Conservation (phyloP, 2,888 invertebrate species). For the Rhaphigaster nebulosa region DNA sequence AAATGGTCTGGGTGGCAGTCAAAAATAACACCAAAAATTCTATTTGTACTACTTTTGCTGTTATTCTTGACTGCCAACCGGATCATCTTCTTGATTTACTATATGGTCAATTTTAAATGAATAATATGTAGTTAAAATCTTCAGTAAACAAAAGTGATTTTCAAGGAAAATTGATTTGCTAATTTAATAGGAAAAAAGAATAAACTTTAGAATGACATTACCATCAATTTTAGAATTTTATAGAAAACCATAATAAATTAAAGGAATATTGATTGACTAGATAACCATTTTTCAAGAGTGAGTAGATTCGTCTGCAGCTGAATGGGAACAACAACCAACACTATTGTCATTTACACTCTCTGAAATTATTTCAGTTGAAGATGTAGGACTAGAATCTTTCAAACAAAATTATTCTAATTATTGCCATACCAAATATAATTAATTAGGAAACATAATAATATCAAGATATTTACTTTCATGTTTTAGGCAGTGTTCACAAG, state of each 20-base stretch:
- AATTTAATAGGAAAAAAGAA: background rate
- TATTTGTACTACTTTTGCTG: too few relatives aligned
- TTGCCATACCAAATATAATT: background rate
- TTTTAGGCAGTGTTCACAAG: constrained; percentile 59
- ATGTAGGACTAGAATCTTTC: constrained; percentile 40
- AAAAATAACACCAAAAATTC: too few relatives aligned
- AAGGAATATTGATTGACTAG: background rate
- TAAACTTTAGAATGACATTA: background rate
- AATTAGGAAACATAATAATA: background rate
- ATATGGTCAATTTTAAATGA: too few relatives aligned
- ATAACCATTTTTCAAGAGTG: background rate
- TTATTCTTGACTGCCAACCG: too few relatives aligned
- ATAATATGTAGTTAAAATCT: background rate
- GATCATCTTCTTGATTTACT: too few relatives aligned
- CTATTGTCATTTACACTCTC: constrained; percentile 51
- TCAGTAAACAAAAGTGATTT: background rate
- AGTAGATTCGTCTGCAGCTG: constrained; percentile 22
- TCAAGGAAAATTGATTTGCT: background rate
- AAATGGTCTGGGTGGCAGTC: too few relatives aligned
- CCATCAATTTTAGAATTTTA: background rate
- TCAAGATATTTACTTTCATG: constrained; percentile 20
- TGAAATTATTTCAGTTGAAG: constrained; percentile 55
- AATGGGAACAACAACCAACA: constrained; percentile 54
- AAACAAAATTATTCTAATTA: background rate
- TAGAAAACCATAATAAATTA: background rate